Evolutionary conservation across 2,888 invertebrate genomes (phyloP).

Genomic region (Rhamphomyia laevipes): DNA sequence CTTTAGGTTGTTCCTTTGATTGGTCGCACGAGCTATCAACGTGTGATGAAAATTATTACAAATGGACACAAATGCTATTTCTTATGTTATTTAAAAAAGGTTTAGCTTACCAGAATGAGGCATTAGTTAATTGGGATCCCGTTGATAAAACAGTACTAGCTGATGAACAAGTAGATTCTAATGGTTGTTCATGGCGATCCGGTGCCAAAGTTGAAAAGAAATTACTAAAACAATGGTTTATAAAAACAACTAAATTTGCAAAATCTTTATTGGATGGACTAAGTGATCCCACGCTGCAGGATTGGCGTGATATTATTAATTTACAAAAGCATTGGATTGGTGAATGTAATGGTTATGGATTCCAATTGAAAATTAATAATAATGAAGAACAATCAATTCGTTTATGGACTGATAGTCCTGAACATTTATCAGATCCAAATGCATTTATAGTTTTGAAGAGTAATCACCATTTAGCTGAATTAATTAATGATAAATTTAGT

Average conservation of each 20-base stretch:
- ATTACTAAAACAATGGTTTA: constrained; percentile 86
- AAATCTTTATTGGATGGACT: constrained; percentile 60
- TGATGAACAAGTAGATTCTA: constrained; percentile 91
- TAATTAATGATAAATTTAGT: constrained; percentile 25
- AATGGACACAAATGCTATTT: constrained; percentile 95
- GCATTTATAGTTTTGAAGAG: constrained; percentile 55
- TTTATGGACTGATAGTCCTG: constrained; percentile 64
- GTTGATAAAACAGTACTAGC: constrained; percentile 94
- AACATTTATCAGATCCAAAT: constrained; percentile 52
- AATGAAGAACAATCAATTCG: constrained; percentile 32
- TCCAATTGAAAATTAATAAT: constrained; percentile 47
- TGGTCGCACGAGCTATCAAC: constrained; percentile 87
- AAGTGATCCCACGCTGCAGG: constrained; percentile 51
- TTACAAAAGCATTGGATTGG: constrained; percentile 87
- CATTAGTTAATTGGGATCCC: constrained; percentile 97
- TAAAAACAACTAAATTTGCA: constrained; percentile 76
- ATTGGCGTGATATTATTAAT: constrained; percentile 77
- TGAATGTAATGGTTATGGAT: constrained; percentile 63
- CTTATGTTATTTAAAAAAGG: constrained; percentile 73
- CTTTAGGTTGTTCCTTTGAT: constrained; percentile 78
- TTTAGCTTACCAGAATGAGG: constrained; percentile 76
- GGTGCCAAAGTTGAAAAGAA: constrained; percentile 88
- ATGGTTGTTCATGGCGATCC: constrained; percentile 90
- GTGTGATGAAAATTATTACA: constrained; percentile 78
- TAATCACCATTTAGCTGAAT: constrained; percentile 42